A percentile compares a stretch with the other conserved stretches of the same genome.
Evolutionary conservation across 2,888 invertebrate species (phyloP).

Genomic region (Drosophila macrospina): DNA sequence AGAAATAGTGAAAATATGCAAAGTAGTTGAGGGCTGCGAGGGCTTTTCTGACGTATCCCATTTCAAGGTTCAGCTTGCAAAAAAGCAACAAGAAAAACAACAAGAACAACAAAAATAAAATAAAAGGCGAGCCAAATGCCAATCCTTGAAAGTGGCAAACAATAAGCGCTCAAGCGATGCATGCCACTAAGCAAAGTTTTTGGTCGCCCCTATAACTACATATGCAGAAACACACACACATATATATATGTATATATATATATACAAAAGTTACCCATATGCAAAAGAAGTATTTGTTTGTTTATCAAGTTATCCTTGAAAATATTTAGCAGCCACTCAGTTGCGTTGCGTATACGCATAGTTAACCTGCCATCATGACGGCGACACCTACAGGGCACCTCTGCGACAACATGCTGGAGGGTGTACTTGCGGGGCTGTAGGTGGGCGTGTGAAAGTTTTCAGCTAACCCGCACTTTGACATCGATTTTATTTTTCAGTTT

Average conservation of each 20-base stretch:
- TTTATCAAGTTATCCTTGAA: conserved; percentile 76
- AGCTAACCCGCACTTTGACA: conserved; percentile 72
- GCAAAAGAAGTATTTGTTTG: conserved; percentile 56
- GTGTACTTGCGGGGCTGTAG: conserved; percentile 13
- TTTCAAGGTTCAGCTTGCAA: conserved; percentile 67
- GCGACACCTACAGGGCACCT: conserved; percentile 74
- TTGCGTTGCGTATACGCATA: conserved; percentile 77
- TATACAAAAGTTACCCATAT: conserved; percentile 6
- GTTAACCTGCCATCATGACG: conserved; percentile 68
- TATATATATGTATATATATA: not conserved
- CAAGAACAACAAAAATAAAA: conserved; percentile 1
- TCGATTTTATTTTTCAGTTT: conserved; percentile 65
- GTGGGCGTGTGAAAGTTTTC: conserved; percentile 53
- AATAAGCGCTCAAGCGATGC: conserved; percentile 63
- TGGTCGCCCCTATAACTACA: conserved; percentile 37
- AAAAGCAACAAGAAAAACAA: conserved; percentile 26
- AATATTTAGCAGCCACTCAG: conserved; percentile 78
- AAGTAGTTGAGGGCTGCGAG: conserved; percentile 59
- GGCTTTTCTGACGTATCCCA: conserved; percentile 62
- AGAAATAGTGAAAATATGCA: conserved; percentile 80
- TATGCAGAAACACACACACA: conserved; percentile 8
- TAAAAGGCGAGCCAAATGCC: conserved; percentile 53
- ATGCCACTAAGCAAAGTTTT: conserved; percentile 65
- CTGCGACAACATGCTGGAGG: conserved; percentile 28
- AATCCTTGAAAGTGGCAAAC: conserved; percentile 61